Evolutionary conservation across 2,888 invertebrate genomes (phyloP).

Genomic region (Noctua comes): DNA sequence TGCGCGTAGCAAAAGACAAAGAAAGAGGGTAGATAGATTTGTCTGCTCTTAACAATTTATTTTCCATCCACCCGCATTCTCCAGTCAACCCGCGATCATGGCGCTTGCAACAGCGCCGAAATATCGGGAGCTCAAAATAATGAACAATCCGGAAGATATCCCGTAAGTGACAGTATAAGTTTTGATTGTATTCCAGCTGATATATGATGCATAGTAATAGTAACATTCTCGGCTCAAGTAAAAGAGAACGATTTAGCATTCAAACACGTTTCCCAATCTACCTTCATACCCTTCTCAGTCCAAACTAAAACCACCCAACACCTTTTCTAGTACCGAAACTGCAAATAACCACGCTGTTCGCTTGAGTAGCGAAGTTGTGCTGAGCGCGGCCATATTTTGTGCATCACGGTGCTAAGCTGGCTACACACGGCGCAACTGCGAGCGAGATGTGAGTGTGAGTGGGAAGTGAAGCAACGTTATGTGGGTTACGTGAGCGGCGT

Average conservation of each 20-base stretch:
- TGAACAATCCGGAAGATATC: too few species aligned
- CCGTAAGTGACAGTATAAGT: too few species aligned
- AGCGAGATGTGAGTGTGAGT: background rate
- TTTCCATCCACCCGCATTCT: too few species aligned
- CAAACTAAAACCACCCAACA: slow-evolving; percentile 16
- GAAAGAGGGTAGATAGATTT: too few species aligned
- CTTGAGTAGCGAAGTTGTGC: slow-evolving; percentile 42
- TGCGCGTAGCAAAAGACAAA: too few species aligned
- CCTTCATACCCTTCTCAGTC: background rate
- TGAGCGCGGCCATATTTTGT: slow-evolving; percentile 71
- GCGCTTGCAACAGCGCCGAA: too few species aligned
- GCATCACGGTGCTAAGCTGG: slow-evolving; percentile 67
- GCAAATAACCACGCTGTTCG: slow-evolving; percentile 39
- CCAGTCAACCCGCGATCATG: too few species aligned
- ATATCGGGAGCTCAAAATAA: too few species aligned
- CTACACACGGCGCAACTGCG: slow-evolving; percentile 48
- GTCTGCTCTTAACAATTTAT: too few species aligned
- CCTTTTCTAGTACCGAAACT: slow-evolving; percentile 27
- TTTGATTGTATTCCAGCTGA: too few species aligned
- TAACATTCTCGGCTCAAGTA: background rate
- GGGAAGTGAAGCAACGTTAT: slow-evolving; percentile 39
- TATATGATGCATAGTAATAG: background rate
- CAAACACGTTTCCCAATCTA: background rate
- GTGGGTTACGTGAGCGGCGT: slow-evolving; percentile 48
- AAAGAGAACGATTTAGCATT: background rate